Base-by-base conservation (phyloP, 2,888 invertebrate genomes). In the Drosophila greeni region DNA sequence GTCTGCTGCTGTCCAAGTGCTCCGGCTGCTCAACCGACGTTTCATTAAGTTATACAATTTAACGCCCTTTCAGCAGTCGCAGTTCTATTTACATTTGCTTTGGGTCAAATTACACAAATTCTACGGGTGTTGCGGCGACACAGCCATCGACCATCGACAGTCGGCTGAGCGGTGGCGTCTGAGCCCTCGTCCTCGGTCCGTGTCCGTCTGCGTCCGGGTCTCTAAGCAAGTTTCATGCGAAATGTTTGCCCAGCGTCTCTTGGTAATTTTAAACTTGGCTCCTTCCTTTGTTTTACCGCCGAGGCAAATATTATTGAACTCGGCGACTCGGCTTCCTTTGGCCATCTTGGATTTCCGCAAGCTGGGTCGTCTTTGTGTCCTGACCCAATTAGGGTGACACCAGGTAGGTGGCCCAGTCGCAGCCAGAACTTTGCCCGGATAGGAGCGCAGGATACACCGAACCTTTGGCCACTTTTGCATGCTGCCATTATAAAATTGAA, bases 71-170 rank as follows among this genome's bases (percentile, higher is more conserved):
- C 76, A 74, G 74, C 72, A 75, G 77, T 80, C 65, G 68, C 71
- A 82, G 76, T 82, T 86, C 84, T 87, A 87, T 87, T 86, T 86
- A 86, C 86, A 86, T 87, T 86, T 87, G 86, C 86, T 86, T 86
- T 86, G 85, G 86, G 86, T 86, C 87, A 86, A 87, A 87, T 86
- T 86, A 87, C 86, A 86, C 85, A 82, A 82, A 79, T 79, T 82
- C 82, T 84, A 84, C 81, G 81, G 82, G 84, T 82, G 81, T 84
- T 82, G 81, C 64, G 82, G 82, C 75, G 75, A 76, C 82, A 82
- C 75, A 81, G 76, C 82, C 83, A 81, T 81, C 77, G 79, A 29
- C 70, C 82, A 60, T 54, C 60, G 48, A 40, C 31, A 45, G 45
- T 45, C 29, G 29, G 24, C 18, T 34, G 56, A 24, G 20, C 54